phyloP scores from a whole-genome alignment of 1,140 invertebrate genomes.

The Monomorium pharaonis region DNA sequence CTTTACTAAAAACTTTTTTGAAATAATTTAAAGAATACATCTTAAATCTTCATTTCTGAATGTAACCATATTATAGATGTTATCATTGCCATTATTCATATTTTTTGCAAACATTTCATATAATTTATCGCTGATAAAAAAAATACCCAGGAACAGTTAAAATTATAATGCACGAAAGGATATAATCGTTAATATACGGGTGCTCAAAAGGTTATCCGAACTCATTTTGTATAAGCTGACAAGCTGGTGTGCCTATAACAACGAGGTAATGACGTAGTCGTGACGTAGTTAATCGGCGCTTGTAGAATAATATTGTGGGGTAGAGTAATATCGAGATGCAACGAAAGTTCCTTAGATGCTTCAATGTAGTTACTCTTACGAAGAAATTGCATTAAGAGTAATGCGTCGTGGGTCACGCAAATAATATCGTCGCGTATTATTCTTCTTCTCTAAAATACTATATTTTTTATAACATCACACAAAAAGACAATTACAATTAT shows the following conservation, averaged over 20 bases:
- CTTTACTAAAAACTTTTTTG: background rate
- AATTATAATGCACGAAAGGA: conserved; percentile 15
- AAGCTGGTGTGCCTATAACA: conserved; percentile 33
- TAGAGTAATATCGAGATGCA: conserved; percentile 41
- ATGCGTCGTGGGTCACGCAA: conserved; percentile 8
- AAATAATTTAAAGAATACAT: conserved; percentile 6
- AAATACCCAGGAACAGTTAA: background rate
- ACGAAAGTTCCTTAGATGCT: background rate
- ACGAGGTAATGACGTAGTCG: conserved; percentile 37
- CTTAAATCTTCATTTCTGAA: background rate
- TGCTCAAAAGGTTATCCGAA: conserved; percentile 41
- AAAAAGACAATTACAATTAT: background rate
- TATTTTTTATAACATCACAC: too few relatives aligned
- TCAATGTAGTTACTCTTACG: background rate
- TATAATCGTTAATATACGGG: conserved; percentile 25
- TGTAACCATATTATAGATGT: background rate
- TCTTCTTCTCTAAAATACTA: background rate
- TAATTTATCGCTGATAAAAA: background rate
- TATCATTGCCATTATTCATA: background rate
- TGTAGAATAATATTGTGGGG: conserved; percentile 31
- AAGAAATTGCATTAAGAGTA: conserved; percentile 23
- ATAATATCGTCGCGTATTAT: background rate
- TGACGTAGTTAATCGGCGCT: conserved; percentile 45
- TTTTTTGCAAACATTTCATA: background rate
- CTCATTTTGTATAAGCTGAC: conserved; percentile 35